Evolutionary conservation across 2,888 invertebrate genomes (phyloP).

Genomic region (Cheilosia vernalis): DNA sequence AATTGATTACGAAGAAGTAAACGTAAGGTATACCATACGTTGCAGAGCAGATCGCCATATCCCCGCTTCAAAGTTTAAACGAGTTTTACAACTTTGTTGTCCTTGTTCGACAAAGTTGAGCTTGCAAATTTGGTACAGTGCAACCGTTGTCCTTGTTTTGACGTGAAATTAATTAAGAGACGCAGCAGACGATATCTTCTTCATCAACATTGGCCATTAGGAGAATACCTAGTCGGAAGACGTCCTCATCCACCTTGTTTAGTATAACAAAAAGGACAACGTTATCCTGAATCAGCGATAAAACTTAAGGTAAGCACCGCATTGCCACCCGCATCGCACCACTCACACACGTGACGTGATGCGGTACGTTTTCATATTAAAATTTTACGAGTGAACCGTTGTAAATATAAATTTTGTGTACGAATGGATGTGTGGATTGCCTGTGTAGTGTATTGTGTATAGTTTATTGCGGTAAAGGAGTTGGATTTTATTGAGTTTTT

Average conservation of each 20-base stretch:
- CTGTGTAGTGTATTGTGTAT: constrained; percentile 11
- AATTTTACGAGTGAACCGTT: constrained; percentile 66
- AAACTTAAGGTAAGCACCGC: constrained; percentile 64
- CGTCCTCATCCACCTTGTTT: background rate
- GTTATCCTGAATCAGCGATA: constrained; percentile 68
- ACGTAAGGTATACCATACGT: constrained; percentile 1
- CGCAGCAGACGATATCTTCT: constrained; percentile 34
- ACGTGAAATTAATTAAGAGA: constrained; percentile 62
- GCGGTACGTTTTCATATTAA: constrained; percentile 65
- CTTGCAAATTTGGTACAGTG: constrained; percentile 24
- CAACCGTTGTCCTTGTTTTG: constrained; percentile 32
- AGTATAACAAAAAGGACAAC: constrained; percentile 44
- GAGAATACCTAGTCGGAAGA: constrained; percentile 32
- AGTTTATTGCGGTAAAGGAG: constrained; percentile 60
- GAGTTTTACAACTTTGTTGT: constrained; percentile 67
- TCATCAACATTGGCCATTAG: constrained; percentile 40
- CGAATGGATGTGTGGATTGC: constrained; percentile 17
- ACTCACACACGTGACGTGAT: constrained; percentile 18
- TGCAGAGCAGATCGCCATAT: background rate
- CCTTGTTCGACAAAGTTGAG: constrained; percentile 58
- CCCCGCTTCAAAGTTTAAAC: constrained; percentile 68
- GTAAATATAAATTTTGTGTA: constrained; percentile 58
- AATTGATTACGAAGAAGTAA: constrained; percentile 19
- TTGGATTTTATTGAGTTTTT: constrained; percentile 30
- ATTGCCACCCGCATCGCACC: constrained; percentile 3